Conservation (phyloP, 1,140 invertebrate genomes). For the Drosophila oshimai region DNA sequence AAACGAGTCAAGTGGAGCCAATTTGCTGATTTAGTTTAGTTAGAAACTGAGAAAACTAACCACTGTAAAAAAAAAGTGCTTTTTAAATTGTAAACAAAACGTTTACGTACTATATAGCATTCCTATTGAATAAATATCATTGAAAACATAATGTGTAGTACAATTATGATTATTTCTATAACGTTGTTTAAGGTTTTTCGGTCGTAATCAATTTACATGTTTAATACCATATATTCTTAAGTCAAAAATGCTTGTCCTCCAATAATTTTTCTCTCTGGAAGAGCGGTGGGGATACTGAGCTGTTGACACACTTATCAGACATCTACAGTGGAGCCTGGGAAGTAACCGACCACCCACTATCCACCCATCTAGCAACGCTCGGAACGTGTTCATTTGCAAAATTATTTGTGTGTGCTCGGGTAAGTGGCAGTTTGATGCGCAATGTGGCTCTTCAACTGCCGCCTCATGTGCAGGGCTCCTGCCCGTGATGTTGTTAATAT, state of each 20-base stretch:
- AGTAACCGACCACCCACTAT: background rate
- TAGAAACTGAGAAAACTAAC: background rate
- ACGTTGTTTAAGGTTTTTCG: too few relatives aligned
- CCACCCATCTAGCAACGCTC: constrained; percentile 47
- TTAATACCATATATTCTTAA: background rate
- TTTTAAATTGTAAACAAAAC: too few relatives aligned
- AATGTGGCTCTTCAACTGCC: constrained; percentile 76
- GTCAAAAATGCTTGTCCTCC: background rate
- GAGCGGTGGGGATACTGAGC: constrained; percentile 11
- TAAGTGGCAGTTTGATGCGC: constrained; percentile 80
- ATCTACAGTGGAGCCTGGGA: constrained; percentile 21
- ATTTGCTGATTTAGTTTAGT: constrained; percentile 75
- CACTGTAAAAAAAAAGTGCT: too few relatives aligned
- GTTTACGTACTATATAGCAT: too few relatives aligned
- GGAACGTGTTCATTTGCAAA: constrained; percentile 81
- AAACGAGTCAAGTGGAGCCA: constrained; percentile 67
- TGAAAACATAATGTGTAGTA: too few relatives aligned
- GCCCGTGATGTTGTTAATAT: constrained; percentile 73
- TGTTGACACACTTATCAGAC: constrained; percentile 81
- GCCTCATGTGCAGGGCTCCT: constrained; percentile 50
- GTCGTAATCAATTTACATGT: too few relatives aligned
- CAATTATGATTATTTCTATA: too few relatives aligned
- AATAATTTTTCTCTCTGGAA: background rate
- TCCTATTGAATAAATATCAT: too few relatives aligned
- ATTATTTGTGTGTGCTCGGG: constrained; percentile 75